Base-by-base conservation (phyloP, 1,140 invertebrate genomes). In the Temnothorax curvispinosus region DNA sequence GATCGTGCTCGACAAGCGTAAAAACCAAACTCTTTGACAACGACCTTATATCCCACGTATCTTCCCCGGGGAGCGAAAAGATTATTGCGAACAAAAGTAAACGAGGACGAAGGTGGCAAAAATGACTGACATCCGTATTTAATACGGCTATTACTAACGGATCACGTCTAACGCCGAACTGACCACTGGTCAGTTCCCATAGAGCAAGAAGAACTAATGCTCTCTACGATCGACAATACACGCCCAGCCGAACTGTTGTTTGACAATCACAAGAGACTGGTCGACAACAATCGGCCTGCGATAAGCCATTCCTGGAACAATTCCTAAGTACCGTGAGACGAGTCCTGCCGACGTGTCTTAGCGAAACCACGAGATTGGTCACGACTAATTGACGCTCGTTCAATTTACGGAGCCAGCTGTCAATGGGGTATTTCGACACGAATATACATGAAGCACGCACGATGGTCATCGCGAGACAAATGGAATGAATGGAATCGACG, bases 181-280 rank as follows among this genome's bases (percentile, higher is more conserved):
- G 92, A 93, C 92, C 92, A 90, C n/a, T 89, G 92, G 92, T 93
- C 92, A 93, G 89, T 27, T 27, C 92, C 92, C 92, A 93, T 88
- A 89, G 87, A 82, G 56, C 75, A 13, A 38, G 69, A 72, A 65
- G 81, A 90, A 35, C 75, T 58, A 58, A 81, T 87, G 64, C 69
- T 47, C 5, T n/a, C 35, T 58, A 52, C 71, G 62, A 60, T 60
- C 44, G 56, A 89, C 88, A 82, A 89, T 89, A 75, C 77, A 41
- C 62, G 76, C 21, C 15, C 27, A 35, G 67, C 54, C n/a, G 35
- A 60, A 65, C 62, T 56, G 77, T 67, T 92, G 90, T 90, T 91
- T 88, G 88, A 65, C 82, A 64, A 88, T 72, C 77, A 86, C 65
- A 65, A 69, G 80, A 50, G 85, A 81, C 60, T 50, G 86, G 35